Conservation (phyloP, 2,797 vertebrate genomes). For the Crocidura indochinensis region DNA sequence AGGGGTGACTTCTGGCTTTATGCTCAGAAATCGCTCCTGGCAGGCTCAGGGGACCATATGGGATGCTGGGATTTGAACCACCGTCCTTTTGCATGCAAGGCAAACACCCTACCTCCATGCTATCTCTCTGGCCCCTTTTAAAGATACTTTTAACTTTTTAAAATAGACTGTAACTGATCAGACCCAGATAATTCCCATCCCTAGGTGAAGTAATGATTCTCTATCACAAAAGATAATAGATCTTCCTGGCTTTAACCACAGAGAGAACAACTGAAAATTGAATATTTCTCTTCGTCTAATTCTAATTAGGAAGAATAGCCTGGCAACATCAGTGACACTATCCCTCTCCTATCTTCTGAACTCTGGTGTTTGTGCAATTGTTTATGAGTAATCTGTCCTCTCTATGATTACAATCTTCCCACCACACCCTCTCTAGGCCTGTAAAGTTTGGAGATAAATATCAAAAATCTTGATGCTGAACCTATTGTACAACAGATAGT, state of each 20-base stretch:
- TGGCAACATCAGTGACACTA: neutral
- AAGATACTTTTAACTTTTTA: too few species aligned
- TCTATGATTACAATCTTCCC: neutral
- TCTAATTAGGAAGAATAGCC: neutral
- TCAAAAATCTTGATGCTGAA: too few species aligned
- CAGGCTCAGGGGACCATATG: too few species aligned
- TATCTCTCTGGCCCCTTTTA: too few species aligned
- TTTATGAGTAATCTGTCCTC: neutral
- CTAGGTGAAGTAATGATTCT: neutral
- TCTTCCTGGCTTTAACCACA: neutral
- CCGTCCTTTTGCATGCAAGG: too few species aligned
- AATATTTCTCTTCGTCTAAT: constrained; percentile 29
- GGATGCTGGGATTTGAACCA: too few species aligned
- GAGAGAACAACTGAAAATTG: neutral
- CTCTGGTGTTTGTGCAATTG: neutral
- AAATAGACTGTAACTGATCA: neutral
- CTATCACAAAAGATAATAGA: neutral
- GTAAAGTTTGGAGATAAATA: neutral
- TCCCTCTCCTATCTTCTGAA: neutral
- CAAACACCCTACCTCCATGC: too few species aligned
- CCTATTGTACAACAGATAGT: too few species aligned
- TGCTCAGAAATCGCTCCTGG: too few species aligned
- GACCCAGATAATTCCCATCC: neutral
- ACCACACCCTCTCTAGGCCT: neutral
- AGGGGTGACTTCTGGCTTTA: too few species aligned